Percentiles rank a stretch among this genome's conserved stretches.
Evolutionary conservation across 2,113 vertebrate genomes (phyloP).

Genomic region (Helogale parvula): DNA sequence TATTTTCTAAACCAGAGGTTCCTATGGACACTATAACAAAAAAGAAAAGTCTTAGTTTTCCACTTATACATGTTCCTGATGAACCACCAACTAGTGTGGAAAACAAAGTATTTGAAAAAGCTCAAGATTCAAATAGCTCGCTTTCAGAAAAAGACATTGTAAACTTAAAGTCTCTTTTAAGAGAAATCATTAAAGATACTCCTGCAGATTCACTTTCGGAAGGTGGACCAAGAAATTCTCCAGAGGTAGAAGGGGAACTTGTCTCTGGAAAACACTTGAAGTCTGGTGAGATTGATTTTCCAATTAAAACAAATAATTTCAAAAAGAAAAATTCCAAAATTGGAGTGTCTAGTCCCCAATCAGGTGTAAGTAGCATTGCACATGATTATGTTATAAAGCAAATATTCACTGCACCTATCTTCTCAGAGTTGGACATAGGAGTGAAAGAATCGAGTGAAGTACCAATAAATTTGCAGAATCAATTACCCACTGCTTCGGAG

Average conservation of each 20-base stretch:
- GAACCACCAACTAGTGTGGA: not conserved
- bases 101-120: not conserved
- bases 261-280: conserved; percentile 9
- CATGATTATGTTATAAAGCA: conserved; percentile 55
- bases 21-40: not conserved
- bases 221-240: conserved; percentile 14
- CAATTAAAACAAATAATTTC: conserved; percentile 53
- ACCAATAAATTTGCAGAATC: not conserved
- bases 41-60: conserved; percentile 22
- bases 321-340: conserved; percentile 72
- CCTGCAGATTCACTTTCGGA: conserved; percentile 23
- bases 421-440: not conserved
- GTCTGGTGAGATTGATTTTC: not conserved
- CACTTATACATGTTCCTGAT: not conserved
- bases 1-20: conserved; percentile 54
- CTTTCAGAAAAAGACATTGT: conserved; percentile 42
- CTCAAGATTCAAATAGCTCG: conserved; percentile 34
- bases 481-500: not conserved
- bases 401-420: conserved; percentile 52
- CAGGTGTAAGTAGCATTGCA: not conserved
- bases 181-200: conserved; percentile 31
- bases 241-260: not conserved
- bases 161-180: conserved; percentile 48
- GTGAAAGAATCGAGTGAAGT: not conserved
- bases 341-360: not conserved